These are phyloP conservation scores for Oncorhynchus gorbuscha DNA, from an alignment of 2,113 vertebrate genomes.

Conservation along the genomic window DNA sequence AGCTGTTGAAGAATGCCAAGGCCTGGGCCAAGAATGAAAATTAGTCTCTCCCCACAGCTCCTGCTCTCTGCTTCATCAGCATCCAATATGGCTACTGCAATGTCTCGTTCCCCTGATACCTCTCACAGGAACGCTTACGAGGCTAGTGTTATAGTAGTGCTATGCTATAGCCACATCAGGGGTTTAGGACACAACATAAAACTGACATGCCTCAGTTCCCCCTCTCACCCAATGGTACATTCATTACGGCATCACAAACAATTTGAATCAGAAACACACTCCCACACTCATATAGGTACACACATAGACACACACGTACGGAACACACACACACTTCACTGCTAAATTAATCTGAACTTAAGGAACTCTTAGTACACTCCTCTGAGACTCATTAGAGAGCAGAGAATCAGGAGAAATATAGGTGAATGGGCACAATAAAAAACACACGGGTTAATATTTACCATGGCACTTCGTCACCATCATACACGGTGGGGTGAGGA, in stretches of 20 bases:
- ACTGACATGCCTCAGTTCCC: conserved; percentile 52
- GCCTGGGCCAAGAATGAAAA: conserved; percentile 9
- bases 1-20: not conserved
- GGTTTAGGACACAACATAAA: conserved; percentile 63
- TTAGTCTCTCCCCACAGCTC: conserved; percentile 42
- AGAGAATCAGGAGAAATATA: conserved; percentile 62
- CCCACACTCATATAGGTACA: conserved; percentile 22
- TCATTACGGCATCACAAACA: conserved; percentile 38
- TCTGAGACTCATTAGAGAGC: conserved; percentile 71
- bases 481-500: conserved; percentile 22
- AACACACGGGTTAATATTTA: conserved; percentile 68
- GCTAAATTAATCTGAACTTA: not conserved
- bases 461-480: conserved; percentile 58
- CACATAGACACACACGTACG: conserved; percentile 26
- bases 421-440: conserved; percentile 55
- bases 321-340: not conserved
- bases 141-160: conserved; percentile 40
- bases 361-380: conserved; percentile 37
- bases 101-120: conserved; percentile 25
- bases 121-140: conserved; percentile 34
- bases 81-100: conserved; percentile 32
- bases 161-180: conserved; percentile 46
- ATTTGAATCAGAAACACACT: not conserved
- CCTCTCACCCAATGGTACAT: conserved; percentile 51
- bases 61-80: conserved; percentile 54